A percentile compares a stretch with the other conserved stretches of the same genome.
Conservation (phyloP, 2,113 vertebrate species). For the Sceloporus tristichus region DNA sequence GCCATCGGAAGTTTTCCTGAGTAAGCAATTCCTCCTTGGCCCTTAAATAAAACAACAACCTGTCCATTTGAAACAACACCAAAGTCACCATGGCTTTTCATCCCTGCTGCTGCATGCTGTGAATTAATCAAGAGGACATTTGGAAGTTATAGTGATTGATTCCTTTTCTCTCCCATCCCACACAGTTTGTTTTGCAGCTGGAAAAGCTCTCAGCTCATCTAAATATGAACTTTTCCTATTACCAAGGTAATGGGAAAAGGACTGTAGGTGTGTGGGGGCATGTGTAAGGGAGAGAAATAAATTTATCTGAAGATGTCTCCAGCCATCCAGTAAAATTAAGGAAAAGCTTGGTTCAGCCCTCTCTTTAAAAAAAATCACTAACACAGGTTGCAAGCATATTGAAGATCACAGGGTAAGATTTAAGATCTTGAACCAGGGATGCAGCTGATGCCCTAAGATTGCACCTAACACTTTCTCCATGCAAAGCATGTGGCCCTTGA, state of each 20-base stretch:
- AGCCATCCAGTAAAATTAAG: background rate
- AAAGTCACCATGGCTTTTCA: conserved; percentile 37
- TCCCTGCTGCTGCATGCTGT: conserved; percentile 8
- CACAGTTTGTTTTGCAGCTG: background rate
- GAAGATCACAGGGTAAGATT: too few species aligned
- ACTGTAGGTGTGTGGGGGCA: too few species aligned
- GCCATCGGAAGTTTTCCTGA: conserved; percentile 31
- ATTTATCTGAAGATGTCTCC: background rate
- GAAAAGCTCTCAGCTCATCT: background rate
- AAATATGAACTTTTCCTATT: background rate
- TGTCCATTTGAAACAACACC: conserved; percentile 49
- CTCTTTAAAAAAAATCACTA: too few species aligned
- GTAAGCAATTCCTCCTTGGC: conserved; percentile 50
- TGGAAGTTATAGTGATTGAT: conserved; percentile 14
- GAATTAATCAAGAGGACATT: conserved; percentile 47
- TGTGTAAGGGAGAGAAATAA: background rate
- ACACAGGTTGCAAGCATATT: too few species aligned
- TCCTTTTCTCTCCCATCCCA: background rate
- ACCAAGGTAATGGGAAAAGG: background rate
- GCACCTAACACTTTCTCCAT: too few species aligned
- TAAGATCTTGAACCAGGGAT: too few species aligned
- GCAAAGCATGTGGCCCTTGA: too few species aligned
- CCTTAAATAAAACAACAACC: conserved; percentile 55
- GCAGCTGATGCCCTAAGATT: too few species aligned
- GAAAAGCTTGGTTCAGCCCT: background rate